Percentiles rank a stretch among this genome's conserved stretches.
Evolutionary conservation across 2,113 vertebrate genomes (phyloP).

Genomic region (Chaenocephalus aceratus): DNA sequence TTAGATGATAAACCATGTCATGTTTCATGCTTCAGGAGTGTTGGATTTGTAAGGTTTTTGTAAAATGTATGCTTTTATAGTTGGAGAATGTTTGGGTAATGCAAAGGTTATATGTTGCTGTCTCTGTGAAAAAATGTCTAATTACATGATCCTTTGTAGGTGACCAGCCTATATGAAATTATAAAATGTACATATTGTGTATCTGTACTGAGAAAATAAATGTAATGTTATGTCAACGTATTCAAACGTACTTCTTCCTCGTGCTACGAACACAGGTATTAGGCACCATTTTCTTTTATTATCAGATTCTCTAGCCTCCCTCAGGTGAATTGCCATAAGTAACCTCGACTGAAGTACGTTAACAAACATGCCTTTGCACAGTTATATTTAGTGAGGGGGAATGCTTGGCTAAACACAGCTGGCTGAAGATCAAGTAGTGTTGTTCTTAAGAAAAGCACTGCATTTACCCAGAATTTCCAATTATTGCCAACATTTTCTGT

Average conservation of each 20-base stretch:
- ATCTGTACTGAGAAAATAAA: constrained; percentile 81
- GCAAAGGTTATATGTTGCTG: constrained; percentile 15
- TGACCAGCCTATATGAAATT: constrained; percentile 54
- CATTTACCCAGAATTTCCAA: constrained; percentile 7
- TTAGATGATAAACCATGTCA: not conserved
- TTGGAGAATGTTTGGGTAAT: constrained; percentile 25
- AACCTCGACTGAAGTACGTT: not conserved
- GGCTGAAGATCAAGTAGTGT: not conserved
- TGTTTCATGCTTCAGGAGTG: not conserved
- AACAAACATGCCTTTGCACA: not conserved
- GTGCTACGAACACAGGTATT: not conserved
- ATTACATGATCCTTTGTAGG: constrained; percentile 52
- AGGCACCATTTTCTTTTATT: not conserved
- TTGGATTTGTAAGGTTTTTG: constrained; percentile 11
- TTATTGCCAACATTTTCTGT: constrained; percentile 3
- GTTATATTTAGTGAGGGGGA: constrained; percentile 1
- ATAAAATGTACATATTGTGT: constrained; percentile 74
- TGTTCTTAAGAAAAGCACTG: constrained; percentile 6
- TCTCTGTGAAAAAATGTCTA: constrained; percentile 36
- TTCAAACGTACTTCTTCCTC: constrained; percentile 22
- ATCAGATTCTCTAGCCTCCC: not conserved
- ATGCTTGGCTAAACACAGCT: not conserved
- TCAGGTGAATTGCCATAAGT: not conserved
- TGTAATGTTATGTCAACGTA: constrained; percentile 64
- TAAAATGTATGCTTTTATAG: constrained; percentile 25